Percentiles rank a stretch among this genome's conserved stretches.
These are phyloP conservation scores for Patella pellucida DNA, from an alignment of 2,888 invertebrate species.

Conservation along the genomic window DNA sequence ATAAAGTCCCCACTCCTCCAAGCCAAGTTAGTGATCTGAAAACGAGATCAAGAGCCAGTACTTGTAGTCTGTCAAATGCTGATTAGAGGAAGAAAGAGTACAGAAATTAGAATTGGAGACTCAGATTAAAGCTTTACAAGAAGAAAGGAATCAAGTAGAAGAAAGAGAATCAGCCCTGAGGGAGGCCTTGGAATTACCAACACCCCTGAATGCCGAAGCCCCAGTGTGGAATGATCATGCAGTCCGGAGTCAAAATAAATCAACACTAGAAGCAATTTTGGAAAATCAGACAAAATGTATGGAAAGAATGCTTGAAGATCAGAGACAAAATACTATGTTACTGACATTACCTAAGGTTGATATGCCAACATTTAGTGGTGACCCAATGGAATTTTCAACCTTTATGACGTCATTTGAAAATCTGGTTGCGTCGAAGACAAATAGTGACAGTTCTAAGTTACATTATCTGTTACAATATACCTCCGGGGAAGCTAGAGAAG, in stretches of 20 bases:
- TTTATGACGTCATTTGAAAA: constrained; percentile 9
- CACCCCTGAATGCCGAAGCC: no score
- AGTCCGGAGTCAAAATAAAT: not conserved
- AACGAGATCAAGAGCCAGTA: no score
- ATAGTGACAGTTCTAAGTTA: not conserved
- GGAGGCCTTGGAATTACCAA: not conserved
- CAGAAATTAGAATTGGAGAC: not conserved
- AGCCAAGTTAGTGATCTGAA: no score
- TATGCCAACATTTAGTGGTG: not conserved
- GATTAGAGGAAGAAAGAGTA: not conserved
- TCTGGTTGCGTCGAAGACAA: not conserved
- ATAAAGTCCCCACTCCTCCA: no score
- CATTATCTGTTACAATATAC: constrained; percentile 3
- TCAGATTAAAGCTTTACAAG: not conserved
- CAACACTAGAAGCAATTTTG: not conserved
- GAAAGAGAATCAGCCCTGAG: not conserved
- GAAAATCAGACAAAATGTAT: not conserved
- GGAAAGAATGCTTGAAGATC: constrained; percentile 1
- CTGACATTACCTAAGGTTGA: not conserved
- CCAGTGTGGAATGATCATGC: no score
- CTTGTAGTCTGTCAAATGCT: not conserved
- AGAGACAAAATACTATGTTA: not conserved
- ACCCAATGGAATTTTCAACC: not conserved
- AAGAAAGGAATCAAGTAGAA: not conserved
- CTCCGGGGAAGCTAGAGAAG: not conserved